Evolutionary conservation across 2,113 vertebrate genomes (phyloP), one percentile per base, ranked within the genome.

Genomic region (Macroglossus sobrinus): DNA sequence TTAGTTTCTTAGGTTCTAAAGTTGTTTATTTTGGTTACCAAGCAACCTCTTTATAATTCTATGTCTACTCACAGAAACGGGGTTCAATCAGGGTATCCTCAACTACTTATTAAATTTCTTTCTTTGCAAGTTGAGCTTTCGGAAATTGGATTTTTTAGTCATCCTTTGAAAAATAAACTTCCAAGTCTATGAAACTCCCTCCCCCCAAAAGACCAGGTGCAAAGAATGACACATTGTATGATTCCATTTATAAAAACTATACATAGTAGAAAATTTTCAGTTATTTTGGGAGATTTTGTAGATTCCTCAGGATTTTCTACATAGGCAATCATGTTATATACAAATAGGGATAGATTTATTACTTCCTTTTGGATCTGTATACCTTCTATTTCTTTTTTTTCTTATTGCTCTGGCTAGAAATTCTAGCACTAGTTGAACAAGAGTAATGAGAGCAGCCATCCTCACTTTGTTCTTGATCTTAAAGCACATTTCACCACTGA

Each of bases 31-130:
- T 40, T 64, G 26, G 93, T 98, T 93, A 89, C 98, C 68, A 59
- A 53, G 98, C 95, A 98, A 97, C 43, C 22, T 91, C 61, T 90
- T 93, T 43, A 82, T 72, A 79, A 96, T 97, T 97, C 96, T 50
- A 40, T 71, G 16, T 66, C 59, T 76, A 11, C 35, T 93, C 38
- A 79, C 24, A 84, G 87, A 75, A 84, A 18, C 53, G 4, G n/a
- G 30, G 2, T 63, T 93, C 33, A 45, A 14, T 14, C 68, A 53
- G 47, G 19, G 5, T 45, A 71, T 66, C 40, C 72, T 89, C 30
- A n/a, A 24, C 47, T 87, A 57, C 64, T 94, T 61, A 40, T 76
- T 82, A 74, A 72, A 79, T 72, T 59, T 84, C 64, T 35, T 96
- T 59, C 38, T 84, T 91, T 94, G 72, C 87, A 93, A 95, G 94